These are phyloP conservation scores for Contarinia nasturtii DNA, from an alignment of 1,140 invertebrate genomes.

Conservation along the genomic window DNA sequence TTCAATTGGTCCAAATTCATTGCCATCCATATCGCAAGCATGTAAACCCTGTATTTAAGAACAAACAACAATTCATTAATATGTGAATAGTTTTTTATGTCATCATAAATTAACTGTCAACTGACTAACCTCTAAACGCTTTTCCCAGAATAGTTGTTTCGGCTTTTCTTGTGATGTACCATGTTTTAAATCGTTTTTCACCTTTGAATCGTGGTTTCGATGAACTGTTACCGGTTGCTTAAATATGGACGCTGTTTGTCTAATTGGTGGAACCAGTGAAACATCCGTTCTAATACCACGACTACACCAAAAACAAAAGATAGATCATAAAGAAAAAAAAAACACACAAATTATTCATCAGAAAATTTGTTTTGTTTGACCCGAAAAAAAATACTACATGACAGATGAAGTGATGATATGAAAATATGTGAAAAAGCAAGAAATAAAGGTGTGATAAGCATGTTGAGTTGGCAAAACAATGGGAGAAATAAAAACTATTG, in stretches of 20 bases:
- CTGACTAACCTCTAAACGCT: conserved; percentile 54
- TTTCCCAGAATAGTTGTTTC: conserved; percentile 96
- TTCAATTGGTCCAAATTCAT: conserved; percentile 63
- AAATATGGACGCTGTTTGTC: conserved; percentile 96
- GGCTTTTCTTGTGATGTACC: conserved; percentile 73
- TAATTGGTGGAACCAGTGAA: conserved; percentile 80
- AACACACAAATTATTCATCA: no score
- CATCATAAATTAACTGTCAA: no score
- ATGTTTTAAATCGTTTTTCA: conserved; percentile 77
- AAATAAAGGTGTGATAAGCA: no score
- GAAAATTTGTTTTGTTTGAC: no score
- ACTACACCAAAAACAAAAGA: conserved; percentile 22
- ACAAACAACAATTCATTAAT: not conserved
- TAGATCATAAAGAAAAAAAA: no score
- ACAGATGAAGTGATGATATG: no score
- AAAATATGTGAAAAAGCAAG: no score
- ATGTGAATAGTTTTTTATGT: not conserved
- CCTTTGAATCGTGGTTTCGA: conserved; percentile 61
- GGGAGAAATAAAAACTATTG: no score
- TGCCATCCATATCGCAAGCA: conserved; percentile 67
- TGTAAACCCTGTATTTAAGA: conserved; percentile 38
- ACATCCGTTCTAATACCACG: conserved; percentile 71
- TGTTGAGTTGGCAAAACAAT: no score
- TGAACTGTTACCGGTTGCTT: conserved; percentile 95
- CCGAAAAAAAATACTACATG: no score